Evolutionary conservation across 2,797 vertebrate genomes (phyloP).

Genomic region (Chloroceryle amazona): DNA sequence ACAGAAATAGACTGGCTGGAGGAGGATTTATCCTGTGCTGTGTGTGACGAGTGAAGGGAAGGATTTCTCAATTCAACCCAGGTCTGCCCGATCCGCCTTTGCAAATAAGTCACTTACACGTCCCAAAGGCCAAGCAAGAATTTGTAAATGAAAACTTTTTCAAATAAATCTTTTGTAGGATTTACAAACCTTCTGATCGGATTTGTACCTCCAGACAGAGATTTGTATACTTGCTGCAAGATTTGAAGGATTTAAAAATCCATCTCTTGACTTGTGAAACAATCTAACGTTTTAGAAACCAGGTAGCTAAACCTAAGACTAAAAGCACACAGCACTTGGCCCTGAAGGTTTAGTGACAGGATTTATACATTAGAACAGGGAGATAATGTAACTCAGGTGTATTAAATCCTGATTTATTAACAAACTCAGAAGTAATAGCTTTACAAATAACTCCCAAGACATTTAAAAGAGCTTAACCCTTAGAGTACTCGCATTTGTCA

Average conservation of each 20-base stretch:
- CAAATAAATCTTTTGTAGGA: constrained; percentile 69
- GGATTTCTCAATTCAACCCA: constrained; percentile 33
- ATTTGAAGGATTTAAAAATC: constrained; percentile 73
- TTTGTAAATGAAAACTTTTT: constrained; percentile 72
- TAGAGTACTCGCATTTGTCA: constrained; percentile 18
- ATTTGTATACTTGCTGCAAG: constrained; percentile 59
- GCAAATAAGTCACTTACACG: constrained; percentile 50
- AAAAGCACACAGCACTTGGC: constrained; percentile 66
- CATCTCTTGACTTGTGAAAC: constrained; percentile 67
- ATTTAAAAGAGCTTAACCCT: constrained; percentile 60
- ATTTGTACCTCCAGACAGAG: constrained; percentile 74
- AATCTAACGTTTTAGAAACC: constrained; percentile 55
- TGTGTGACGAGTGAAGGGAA: not conserved
- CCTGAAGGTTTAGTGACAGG: constrained; percentile 69
- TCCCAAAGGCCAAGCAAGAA: constrained; percentile 64
- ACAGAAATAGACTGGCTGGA: not conserved
- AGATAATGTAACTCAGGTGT: constrained; percentile 75
- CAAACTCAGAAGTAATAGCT: constrained; percentile 69
- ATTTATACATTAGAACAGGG: constrained; percentile 67
- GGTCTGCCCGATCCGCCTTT: constrained; percentile 38
- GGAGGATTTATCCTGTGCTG: not conserved
- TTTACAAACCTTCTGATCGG: constrained; percentile 70
- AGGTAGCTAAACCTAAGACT: constrained; percentile 71
- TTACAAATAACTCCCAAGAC: constrained; percentile 72
- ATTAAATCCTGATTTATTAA: constrained; percentile 78